A percentile compares a stretch with the other conserved stretches of the same genome.
Conservation (phyloP, 64 coral and sea anemone species). For the Anthopleura sola region DNA sequence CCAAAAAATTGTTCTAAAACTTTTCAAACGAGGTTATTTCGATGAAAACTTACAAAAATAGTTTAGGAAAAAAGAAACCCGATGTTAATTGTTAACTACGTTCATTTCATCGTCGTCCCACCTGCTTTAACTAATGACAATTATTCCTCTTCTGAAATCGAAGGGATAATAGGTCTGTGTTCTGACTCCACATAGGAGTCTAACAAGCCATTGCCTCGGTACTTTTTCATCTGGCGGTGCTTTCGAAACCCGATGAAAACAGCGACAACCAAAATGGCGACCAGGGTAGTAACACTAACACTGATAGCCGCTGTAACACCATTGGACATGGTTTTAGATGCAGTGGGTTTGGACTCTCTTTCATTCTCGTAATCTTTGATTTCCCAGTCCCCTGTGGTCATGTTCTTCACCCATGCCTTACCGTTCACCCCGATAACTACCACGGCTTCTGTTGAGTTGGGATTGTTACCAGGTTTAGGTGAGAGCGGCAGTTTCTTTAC, state of each 20-base stretch:
- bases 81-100: no score
- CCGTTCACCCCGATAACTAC: slow-evolving; percentile 69
- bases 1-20: no score
- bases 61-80: no score
- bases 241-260: slow-evolving; percentile 28
- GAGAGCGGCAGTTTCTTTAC: slow-evolving; percentile 54
- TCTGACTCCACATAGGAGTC: slow-evolving; percentile 10
- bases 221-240: background rate
- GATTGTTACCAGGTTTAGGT: slow-evolving; percentile 46
- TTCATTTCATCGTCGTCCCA: no score
- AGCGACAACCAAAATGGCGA: slow-evolving; percentile 28
- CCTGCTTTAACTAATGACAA: background rate
- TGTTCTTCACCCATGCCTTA: slow-evolving; percentile 55
- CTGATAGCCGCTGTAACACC: slow-evolving; percentile 46
- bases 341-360: background rate
- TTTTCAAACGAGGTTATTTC: no score
- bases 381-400: slow-evolving; percentile 31
- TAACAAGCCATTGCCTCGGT: background rate
- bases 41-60: no score
- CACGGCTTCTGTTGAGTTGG: slow-evolving; percentile 53
- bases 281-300: slow-evolving; percentile 22
- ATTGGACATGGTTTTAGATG: slow-evolving; percentile 12
- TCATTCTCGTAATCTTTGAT: background rate
- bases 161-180: slow-evolving; percentile 15
- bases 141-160: slow-evolving; percentile 10